Conservation (phyloP, 2,888 invertebrate species). For the Brachyptera risi region DNA sequence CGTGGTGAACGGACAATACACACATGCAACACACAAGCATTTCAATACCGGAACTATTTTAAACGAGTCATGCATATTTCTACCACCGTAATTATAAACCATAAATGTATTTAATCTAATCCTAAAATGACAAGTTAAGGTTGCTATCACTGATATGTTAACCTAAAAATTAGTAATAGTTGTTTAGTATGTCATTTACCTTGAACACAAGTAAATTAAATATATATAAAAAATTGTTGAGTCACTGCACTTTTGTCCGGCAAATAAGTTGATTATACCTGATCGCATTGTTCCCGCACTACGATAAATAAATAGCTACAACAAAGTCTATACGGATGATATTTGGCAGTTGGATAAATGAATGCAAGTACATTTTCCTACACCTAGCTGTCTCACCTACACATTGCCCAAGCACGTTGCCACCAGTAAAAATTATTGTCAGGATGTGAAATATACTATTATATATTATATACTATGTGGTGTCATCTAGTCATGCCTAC, state of each 20-base stretch:
- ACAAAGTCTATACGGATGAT: neutral
- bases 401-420: conserved; percentile 12
- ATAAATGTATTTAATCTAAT: neutral
- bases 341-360: conserved; percentile 5
- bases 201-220: neutral
- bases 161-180: neutral
- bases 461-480: neutral
- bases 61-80: neutral
- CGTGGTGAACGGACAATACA: conserved; percentile 21
- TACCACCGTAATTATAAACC: neutral
- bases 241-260: conserved; percentile 17
- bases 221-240: conserved; percentile 15
- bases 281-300: conserved; percentile 14
- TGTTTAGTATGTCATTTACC: neutral
- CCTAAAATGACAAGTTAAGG: neutral
- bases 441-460: conserved; percentile 22
- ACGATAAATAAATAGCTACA: conserved; percentile 9
- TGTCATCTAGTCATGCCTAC: too few relatives aligned
- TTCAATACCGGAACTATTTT: neutral
- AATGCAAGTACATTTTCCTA: conserved; percentile 5
- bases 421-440: conserved; percentile 29
- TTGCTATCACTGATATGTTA: conserved; percentile 9
- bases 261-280: neutral
- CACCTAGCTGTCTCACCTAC: neutral
- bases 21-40: conserved; percentile 8